Conservation (phyloP, 1,140 invertebrate genomes). For the Galendromus occidentalis region DNA sequence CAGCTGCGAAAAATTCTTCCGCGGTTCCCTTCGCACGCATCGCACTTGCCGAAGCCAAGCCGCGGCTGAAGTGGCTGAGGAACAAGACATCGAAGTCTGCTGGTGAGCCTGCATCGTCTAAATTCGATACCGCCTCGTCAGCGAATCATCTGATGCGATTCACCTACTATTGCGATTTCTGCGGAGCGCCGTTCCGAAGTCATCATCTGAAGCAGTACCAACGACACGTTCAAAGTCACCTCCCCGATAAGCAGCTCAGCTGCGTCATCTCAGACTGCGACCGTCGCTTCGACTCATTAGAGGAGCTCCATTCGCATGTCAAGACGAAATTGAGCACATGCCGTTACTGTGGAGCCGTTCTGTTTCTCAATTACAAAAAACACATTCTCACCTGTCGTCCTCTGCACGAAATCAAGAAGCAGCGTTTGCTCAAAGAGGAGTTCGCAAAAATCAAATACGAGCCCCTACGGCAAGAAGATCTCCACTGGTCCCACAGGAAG, state of each 20-base stretch:
- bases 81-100: no score
- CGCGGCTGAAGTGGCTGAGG: no score
- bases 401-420: background rate
- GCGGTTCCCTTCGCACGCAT: no score
- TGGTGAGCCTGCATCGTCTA: no score
- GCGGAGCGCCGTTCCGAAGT: background rate
- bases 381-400: background rate
- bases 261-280: background rate
- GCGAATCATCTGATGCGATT: background rate
- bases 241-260: background rate
- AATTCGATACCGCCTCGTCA: background rate
- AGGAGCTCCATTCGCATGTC: background rate
- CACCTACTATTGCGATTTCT: background rate
- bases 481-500: background rate
- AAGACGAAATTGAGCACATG: constrained; percentile 4
- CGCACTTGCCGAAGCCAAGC: no score
- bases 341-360: background rate
- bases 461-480: background rate
- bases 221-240: background rate
- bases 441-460: background rate
- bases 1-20: no score
- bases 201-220: background rate
- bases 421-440: background rate
- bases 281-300: background rate
- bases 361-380: background rate